Base-by-base conservation (phyloP, 2,113 vertebrate genomes). In the Galemys pyrenaicus region DNA sequence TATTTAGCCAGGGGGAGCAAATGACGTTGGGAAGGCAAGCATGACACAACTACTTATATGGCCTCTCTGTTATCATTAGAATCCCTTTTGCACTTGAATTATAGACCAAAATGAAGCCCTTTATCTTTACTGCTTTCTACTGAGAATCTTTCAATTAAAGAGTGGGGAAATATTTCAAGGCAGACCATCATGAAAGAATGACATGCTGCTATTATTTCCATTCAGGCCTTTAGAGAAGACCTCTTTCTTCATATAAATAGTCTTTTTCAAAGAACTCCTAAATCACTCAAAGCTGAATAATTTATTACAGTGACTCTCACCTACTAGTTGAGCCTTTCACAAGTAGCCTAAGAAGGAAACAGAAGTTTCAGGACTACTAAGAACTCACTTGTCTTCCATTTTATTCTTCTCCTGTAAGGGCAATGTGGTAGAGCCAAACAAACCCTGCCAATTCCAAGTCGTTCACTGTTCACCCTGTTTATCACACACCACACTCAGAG, bases 91-190 rank as follows among this genome's bases (percentile, higher is more conserved):
- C 19, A 30, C 70, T 60, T 73, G 19, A 92, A 75, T 94, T 95
- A 39, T 17, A 92, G 67, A 77, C 22, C 28, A 30, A 73, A 91
- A 68, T 30, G 39, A 73, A 88, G 58, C 26, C 9, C 35, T 87
- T 64, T 39, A 37, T 79, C 39, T 77, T 67, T 60, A 54, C 16
- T 54, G 9, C 49, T 78, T 58, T 92, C 74, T 87, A 68, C 41
- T 58, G 19, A 88, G 62, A 96, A 74, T 44, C 28, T 54, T 64
- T 92, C 92, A 56, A 60, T 81, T 81, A 62, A 87, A 88, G 37
- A 73, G n/a, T 39, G 4, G 22, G 35, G 35, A 73, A n/a, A 78
- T 78, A 88, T 62, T 94, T 96, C 56, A 56, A 73, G 73, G 64
- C 41, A 86, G 68, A 67, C 17, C 17, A 5, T 22, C 30, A 16